Base-by-base conservation (phyloP, 2,113 vertebrate genomes). In the Athene noctua region DNA sequence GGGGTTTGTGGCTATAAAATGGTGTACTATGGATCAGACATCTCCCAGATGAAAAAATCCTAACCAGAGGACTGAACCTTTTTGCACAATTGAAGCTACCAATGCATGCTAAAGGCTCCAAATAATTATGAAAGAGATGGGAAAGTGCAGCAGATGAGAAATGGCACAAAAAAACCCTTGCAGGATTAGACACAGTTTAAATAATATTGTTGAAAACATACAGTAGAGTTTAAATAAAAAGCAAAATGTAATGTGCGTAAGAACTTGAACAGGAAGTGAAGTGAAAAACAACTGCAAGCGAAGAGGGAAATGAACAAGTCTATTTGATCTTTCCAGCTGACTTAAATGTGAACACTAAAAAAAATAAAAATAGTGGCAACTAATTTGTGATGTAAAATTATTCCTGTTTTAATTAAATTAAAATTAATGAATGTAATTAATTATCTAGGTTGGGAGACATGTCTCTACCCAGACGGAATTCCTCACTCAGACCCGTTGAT, bases 351-450 rank as follows among this genome's bases (percentile, higher is more conserved):
- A 92, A 83, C 52, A 32, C 34, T 34, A 66, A 79, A 96, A 73
- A 88, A 75, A 77, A 58, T 18, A 15, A 40, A 92, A 95, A 44
- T 22, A 55, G 40, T 38, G 62, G 80, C 71, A 91, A 90, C 62
- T 97, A 92, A 92, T 95, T 92, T 95, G 32, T 55, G 36, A 97
- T 96, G 87, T 77, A 94, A 95, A 96, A 94, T 88, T 97, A 96
- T 93, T 96, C 92, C 78, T 77, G 44, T 25, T 82, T 95, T 95
- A 87, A 88, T 95, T 93, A 94, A 81, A 94, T 91, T 88, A 93
- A 94, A 96, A 90, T 90, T 85, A 93, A 87, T 91, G 4, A 96
- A 94, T 89, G 9, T 9, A 23, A 95, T 94, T 93, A 86, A 74
- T 92, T 94, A 94, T 91, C 73, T 91, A 94, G 74, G 74, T 57